Conservation (phyloP, 2,888 invertebrate genomes). For the Ochropleura leucogaster region DNA sequence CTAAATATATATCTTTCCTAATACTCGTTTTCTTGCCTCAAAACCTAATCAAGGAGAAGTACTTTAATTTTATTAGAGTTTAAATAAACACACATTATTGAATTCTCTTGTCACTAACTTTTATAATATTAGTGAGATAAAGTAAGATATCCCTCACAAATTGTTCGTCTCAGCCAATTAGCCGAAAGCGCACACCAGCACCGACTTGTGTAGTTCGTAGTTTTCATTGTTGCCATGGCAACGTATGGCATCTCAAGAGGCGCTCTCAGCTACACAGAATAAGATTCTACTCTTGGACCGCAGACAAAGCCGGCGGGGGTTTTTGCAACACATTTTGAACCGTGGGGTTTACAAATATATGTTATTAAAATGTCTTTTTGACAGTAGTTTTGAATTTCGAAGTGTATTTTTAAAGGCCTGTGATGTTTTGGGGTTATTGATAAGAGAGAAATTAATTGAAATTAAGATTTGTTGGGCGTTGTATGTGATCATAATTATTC, state of each 20-base stretch:
- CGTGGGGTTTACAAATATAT: constrained; percentile 56
- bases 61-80: no score
- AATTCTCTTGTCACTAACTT: no score
- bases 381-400: constrained; percentile 27
- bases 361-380: constrained; percentile 60
- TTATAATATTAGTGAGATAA: no score
- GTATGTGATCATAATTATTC: neutral
- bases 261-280: constrained; percentile 64
- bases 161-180: constrained; percentile 12
- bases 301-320: constrained; percentile 67
- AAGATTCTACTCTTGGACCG: constrained; percentile 71
- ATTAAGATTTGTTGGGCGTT: neutral
- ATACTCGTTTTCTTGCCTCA: neutral
- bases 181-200: constrained; percentile 21
- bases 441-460: no score
- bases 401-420: constrained; percentile 20
- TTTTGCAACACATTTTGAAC: constrained; percentile 55
- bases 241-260: constrained; percentile 53
- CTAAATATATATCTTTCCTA: no score
- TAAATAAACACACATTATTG: no score
- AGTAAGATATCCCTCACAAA: neutral
- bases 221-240: constrained; percentile 37
- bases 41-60: neutral
- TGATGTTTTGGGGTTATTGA: neutral
- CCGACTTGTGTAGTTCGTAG: neutral